A percentile compares a stretch with the other conserved stretches of the same genome.
phyloP scores from a whole-genome alignment of 1,140 invertebrate genomes.

The Hydropsyche tenuis region DNA sequence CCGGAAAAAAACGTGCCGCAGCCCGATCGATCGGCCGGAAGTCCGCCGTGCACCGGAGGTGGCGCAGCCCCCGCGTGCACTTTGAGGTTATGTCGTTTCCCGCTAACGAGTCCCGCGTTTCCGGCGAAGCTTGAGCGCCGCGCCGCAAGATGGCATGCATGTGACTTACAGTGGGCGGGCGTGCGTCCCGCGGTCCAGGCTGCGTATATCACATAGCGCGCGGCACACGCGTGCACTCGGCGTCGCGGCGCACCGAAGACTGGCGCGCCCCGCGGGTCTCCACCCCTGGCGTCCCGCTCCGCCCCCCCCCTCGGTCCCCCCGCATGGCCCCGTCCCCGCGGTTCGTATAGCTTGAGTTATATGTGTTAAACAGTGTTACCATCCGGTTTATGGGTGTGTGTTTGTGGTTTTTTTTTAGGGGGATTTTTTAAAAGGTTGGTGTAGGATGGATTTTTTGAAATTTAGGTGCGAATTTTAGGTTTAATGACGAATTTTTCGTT shows the following conservation, averaged over 20 bases:
- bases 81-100: constrained; percentile 9
- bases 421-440: background rate
- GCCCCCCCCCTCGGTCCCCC: background rate
- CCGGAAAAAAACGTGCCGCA: too few relatives aligned
- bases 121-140: too few relatives aligned
- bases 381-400: too few relatives aligned
- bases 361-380: too few relatives aligned
- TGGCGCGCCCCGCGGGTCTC: constrained; percentile 1
- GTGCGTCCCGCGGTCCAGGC: background rate
- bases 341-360: background rate
- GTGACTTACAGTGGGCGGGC: background rate
- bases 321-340: background rate
- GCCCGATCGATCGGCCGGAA: too few relatives aligned
- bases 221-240: background rate
- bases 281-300: background rate
- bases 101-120: too few relatives aligned
- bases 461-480: too few relatives aligned
- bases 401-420: background rate
- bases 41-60: too few relatives aligned
- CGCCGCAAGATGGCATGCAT: too few relatives aligned
- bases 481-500: too few relatives aligned
- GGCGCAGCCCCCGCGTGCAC: background rate
- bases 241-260: background rate
- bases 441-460: too few relatives aligned
- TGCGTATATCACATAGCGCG: background rate